Percentiles rank a stretch among this genome's conserved stretches.
Evolutionary conservation across 2,113 vertebrate genomes (phyloP).

Genomic region (Turdus rufiventris): DNA sequence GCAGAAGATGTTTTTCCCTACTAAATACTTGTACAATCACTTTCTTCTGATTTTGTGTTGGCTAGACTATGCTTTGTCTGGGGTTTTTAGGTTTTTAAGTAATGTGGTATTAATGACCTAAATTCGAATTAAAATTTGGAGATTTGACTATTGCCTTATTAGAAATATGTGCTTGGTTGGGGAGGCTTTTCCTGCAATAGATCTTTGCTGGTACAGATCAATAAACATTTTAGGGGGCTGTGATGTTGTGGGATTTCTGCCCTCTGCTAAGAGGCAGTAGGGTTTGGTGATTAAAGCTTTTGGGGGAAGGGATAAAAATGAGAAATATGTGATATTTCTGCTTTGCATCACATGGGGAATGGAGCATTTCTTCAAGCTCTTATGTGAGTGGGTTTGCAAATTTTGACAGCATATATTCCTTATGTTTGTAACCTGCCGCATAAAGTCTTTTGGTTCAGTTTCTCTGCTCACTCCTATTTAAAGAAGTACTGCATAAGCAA

Average conservation of each 20-base stretch:
- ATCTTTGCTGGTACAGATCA: background rate
- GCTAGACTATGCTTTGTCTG: background rate
- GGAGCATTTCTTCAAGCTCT: background rate
- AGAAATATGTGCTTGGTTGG: background rate
- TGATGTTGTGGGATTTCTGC: background rate
- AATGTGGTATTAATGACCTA: background rate
- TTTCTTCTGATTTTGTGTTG: background rate
- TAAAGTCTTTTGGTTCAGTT: background rate
- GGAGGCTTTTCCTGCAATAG: background rate
- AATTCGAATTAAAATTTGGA: background rate
- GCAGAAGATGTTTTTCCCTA: slow-evolving; percentile 40
- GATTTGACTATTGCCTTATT: background rate
- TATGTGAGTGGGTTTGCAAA: background rate
- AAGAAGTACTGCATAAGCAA: slow-evolving; percentile 14
- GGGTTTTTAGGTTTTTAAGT: background rate
- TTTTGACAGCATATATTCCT: background rate
- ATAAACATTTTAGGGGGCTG: background rate
- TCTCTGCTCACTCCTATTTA: slow-evolving; percentile 1
- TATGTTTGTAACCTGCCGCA: background rate
- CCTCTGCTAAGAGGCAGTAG: background rate
- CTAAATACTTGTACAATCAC: background rate
- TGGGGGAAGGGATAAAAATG: background rate
- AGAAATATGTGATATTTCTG: background rate
- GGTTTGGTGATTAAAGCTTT: background rate
- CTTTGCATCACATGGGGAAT: background rate